Evolutionary conservation across 2,888 invertebrate genomes (phyloP).

Genomic region (Cremastobaeus sp.): DNA sequence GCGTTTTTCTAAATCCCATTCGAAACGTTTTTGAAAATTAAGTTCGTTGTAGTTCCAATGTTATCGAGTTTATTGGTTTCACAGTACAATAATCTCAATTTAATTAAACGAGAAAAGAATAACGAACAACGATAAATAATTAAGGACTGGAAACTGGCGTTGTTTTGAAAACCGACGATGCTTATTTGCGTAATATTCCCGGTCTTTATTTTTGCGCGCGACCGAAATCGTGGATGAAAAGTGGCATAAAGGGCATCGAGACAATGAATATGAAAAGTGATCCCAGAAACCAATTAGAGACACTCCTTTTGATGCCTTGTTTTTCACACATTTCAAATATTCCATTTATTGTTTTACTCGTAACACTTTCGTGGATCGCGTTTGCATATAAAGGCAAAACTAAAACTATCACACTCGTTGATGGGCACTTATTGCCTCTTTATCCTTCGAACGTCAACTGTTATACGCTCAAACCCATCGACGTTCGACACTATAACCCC

Average conservation of each 20-base stretch:
- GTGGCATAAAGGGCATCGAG: conserved; percentile 11
- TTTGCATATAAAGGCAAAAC: no score
- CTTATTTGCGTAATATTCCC: neutral
- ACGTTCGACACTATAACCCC: no score
- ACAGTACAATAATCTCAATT: conserved; percentile 1
- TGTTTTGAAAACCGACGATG: conserved; percentile 7
- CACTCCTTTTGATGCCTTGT: conserved; percentile 25
- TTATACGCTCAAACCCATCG: no score
- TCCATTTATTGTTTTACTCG: conserved; percentile 28
- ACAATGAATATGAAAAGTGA: conserved; percentile 33
- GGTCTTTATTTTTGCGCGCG: conserved; percentile 3
- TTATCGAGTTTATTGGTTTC: neutral
- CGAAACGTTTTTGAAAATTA: neutral
- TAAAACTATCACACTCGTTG: no score
- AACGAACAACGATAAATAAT: neutral
- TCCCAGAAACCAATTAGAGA: conserved; percentile 21
- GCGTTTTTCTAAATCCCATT: neutral
- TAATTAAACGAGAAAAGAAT: conserved; percentile 1
- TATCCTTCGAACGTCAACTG: no score
- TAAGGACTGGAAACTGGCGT: neutral
- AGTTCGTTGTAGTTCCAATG: neutral
- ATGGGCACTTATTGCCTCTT: no score
- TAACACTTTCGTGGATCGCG: conserved; percentile 20
- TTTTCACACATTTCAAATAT: conserved; percentile 31
- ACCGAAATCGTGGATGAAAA: conserved; percentile 8